These are phyloP conservation scores for Ivindomyrus marchei DNA, from an alignment of 2,113 vertebrate species.

Conservation along the genomic window DNA sequence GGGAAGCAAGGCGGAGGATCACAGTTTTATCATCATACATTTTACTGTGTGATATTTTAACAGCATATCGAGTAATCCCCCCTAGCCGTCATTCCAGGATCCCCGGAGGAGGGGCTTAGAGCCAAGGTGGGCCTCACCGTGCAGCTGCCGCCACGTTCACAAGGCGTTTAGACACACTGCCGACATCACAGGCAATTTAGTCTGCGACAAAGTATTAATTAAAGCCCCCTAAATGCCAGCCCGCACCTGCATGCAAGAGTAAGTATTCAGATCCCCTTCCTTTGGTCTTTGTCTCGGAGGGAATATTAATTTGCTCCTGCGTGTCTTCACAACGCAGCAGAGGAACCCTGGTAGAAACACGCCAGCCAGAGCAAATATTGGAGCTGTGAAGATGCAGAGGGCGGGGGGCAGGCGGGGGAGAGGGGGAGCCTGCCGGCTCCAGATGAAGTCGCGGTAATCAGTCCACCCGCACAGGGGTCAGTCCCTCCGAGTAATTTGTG, in stretches of 20 bases:
- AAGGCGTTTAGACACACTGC: conserved; percentile 83
- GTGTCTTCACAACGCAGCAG: conserved; percentile 72
- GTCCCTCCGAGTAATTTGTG: conserved; percentile 94
- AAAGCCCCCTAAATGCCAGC: conserved; percentile 94
- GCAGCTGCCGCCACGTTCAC: conserved; percentile 57
- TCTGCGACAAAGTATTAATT: conserved; percentile 94
- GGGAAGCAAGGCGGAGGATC: background rate
- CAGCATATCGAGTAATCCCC: background rate
- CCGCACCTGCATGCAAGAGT: conserved; percentile 86
- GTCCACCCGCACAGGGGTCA: conserved; percentile 84
- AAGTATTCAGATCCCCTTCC: conserved; percentile 74
- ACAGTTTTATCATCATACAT: background rate
- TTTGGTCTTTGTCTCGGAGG: conserved; percentile 59
- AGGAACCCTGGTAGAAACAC: conserved; percentile 86
- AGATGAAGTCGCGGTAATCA: conserved; percentile 99
- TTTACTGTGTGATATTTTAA: background rate
- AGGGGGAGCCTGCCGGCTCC: conserved; percentile 78
- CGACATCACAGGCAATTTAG: conserved; percentile 80
- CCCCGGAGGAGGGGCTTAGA: background rate
- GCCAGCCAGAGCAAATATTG: conserved; percentile 99
- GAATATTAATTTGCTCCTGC: conserved; percentile 74
- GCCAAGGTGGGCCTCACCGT: conserved; percentile 5
- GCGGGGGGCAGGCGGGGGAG: conserved; percentile 58
- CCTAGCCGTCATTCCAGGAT: background rate
- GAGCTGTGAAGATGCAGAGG: conserved; percentile 88